Conservation (phyloP, 2,113 vertebrate genomes). For the Probosciger aterrimus region DNA sequence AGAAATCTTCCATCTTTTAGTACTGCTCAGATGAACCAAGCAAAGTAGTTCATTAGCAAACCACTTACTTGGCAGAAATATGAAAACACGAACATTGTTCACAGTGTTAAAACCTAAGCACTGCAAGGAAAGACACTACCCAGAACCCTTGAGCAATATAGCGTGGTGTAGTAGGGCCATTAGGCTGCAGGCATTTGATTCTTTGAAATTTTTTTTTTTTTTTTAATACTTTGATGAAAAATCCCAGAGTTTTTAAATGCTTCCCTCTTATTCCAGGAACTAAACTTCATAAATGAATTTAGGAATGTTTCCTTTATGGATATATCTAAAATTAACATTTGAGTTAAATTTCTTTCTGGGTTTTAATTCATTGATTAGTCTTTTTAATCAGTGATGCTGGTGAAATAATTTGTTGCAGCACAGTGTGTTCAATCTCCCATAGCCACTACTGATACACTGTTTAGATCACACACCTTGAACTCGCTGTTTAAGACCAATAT, state of each 20-base stretch:
- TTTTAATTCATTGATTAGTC: neutral
- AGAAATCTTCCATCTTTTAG: conserved; percentile 4
- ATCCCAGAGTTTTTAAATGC: neutral
- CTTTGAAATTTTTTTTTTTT: neutral
- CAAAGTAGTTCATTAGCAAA: neutral
- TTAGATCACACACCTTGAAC: neutral
- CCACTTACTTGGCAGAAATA: neutral
- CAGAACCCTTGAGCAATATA: neutral
- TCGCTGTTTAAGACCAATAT: neutral
- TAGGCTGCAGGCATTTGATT: neutral
- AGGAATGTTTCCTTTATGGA: neutral
- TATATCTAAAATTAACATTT: neutral
- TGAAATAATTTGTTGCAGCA: neutral
- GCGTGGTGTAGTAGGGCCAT: neutral
- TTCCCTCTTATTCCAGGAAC: neutral
- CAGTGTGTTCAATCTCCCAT: neutral
- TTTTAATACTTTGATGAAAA: neutral
- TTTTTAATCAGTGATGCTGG: neutral
- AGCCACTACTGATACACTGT: neutral
- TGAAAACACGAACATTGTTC: neutral
- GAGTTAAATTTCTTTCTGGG: neutral
- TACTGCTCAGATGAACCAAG: neutral
- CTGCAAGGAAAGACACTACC: neutral
- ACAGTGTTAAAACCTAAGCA: neutral
- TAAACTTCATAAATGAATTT: neutral